Conservation (phyloP, 2,888 invertebrate genomes). For the Scaeva pyrastri region DNA sequence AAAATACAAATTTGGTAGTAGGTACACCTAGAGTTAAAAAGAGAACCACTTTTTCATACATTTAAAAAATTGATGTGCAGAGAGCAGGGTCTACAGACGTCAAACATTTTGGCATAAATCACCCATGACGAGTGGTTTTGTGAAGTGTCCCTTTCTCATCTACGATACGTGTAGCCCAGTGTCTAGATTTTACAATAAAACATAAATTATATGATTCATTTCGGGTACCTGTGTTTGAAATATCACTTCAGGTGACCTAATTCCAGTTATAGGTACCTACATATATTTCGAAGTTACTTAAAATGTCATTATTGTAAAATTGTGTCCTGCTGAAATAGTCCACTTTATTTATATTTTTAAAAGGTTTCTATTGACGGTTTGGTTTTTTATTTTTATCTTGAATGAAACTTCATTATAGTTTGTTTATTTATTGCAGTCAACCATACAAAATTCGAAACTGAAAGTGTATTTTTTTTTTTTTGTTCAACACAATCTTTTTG, state of each 20-base stretch:
- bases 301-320: conserved; percentile 19
- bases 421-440: conserved; percentile 25
- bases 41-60: too few relatives aligned
- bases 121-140: not conserved
- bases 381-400: not conserved
- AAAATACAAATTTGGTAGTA: too few relatives aligned
- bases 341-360: not conserved
- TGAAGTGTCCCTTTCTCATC: not conserved
- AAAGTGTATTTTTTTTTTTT: not conserved
- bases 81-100: too few relatives aligned
- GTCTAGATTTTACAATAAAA: not conserved
- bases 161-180: not conserved
- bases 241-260: not conserved
- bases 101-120: too few relatives aligned
- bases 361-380: not conserved
- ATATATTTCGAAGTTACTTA: not conserved
- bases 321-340: not conserved
- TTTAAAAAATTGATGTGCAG: too few relatives aligned
- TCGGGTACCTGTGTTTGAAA: not conserved
- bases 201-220: too few relatives aligned
- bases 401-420: conserved; percentile 2
- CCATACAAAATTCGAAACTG: not conserved
- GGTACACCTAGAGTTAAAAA: too few relatives aligned
- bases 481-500: not conserved
- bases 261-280: not conserved